phyloP scores from a whole-genome alignment of 2,113 vertebrate species.

The Marmota monax region DNA sequence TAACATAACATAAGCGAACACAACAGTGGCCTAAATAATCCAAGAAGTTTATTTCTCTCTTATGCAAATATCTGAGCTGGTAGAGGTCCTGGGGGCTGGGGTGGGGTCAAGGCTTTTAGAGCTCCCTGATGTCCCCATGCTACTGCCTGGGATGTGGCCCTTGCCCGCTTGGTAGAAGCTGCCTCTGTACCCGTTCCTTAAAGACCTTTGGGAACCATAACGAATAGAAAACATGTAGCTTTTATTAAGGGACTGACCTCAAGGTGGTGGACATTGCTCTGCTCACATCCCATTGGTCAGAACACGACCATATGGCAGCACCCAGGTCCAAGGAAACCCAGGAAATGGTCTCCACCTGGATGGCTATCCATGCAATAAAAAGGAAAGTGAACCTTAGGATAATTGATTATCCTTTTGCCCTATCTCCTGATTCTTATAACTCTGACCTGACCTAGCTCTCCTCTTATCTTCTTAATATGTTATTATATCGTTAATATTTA shows the following conservation, averaged over 20 bases:
- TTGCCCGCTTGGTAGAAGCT: accelerated
- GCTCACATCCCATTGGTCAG: not conserved
- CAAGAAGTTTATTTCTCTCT: not conserved
- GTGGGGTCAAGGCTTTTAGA: not conserved
- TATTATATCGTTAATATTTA: not conserved
- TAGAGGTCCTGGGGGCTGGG: not conserved
- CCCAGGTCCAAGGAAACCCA: not conserved
- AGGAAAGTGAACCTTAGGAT: not conserved
- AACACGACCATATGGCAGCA: not conserved
- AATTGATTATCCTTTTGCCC: not conserved
- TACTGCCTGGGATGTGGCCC: too few species aligned
- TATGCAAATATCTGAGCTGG: not conserved
- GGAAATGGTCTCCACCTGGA: not conserved
- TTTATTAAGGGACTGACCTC: not conserved
- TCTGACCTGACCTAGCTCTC: not conserved
- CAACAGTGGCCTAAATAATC: not conserved
- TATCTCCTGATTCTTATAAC: not conserved
- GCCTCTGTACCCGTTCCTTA: not conserved
- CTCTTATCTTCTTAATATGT: not conserved
- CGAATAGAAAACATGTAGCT: not conserved
- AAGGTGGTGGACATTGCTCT: not conserved
- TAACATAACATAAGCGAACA: not conserved
- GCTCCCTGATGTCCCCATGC: too few species aligned
- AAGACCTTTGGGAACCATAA: not conserved
- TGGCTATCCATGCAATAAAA: not conserved